Base-by-base conservation (phyloP, 2,888 invertebrate genomes). In the Leptinotarsa rubiginosa region DNA sequence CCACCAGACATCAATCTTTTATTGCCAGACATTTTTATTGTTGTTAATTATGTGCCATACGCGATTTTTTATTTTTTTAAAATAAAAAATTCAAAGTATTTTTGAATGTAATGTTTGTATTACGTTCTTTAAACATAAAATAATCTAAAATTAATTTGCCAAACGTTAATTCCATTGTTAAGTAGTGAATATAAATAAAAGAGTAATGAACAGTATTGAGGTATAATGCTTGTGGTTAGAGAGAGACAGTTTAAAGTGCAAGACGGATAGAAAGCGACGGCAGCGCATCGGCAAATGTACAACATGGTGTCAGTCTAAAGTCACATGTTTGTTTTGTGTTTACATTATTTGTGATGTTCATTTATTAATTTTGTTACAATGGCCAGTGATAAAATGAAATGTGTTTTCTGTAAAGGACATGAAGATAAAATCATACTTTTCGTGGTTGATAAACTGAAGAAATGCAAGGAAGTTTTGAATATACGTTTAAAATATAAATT, bases 401-500 rank as follows among this genome's bases (percentile, higher is more conserved):
- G 69, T 75, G 62, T 75, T 72, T 64, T 72, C 18, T 68, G 31
- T n/a, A 65, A 66, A 56, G 25, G 47, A 50, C n/a, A 69, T 54
- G 18, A 69, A 20, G 69, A 66, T 69, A 75, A 75, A 69, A 54
- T 72, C 59, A 72, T 69, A 68, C 49, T 56, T 72, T 72, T 75
- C 49, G 69, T 72, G 18, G 56, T 15, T 62, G 65, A 72, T 47
- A 72, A 72, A 65, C 18, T 74, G 65, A 52, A 52, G n/a, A 52
- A 52, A 5, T 52, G 52, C n/a, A 2, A n/a, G n/a, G 52, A n/a
- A 52, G 52, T 72, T 72, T 69, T 75, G 54, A 69, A 31, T 69
- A 22, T 70, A 66, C 72, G 72, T 65, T 4, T 72, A 15, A 75
- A 75, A 65, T 72, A 69, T 72, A 75, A 75, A 69, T 54, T 70